A percentile compares a stretch with the other conserved stretches of the same genome.
Conservation (phyloP, 1,140 invertebrate species). For the Muscidifurax raptorellus region DNA sequence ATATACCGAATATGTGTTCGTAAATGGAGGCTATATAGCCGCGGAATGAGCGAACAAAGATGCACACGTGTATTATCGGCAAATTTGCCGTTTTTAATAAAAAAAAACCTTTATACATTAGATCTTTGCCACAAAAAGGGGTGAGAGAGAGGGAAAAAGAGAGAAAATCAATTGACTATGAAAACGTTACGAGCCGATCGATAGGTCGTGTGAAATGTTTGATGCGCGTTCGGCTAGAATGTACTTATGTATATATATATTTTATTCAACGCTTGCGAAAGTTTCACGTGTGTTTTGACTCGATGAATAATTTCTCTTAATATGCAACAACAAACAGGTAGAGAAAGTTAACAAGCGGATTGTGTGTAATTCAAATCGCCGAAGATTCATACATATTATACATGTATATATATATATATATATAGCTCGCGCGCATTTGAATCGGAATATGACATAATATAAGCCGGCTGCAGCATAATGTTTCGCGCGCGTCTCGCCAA, state of each 20-base stretch:
- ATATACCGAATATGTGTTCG: neutral
- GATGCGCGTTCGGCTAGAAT: no score
- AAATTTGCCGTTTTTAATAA: neutral
- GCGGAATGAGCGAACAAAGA: neutral
- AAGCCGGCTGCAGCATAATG: neutral
- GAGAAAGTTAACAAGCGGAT: no score
- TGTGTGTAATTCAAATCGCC: no score
- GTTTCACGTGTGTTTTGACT: no score
- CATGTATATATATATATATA: no score
- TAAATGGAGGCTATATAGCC: neutral
- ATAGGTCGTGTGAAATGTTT: neutral
- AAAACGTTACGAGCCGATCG: neutral
- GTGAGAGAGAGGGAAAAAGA: no score
- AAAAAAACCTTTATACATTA: neutral
- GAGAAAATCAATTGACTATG: neutral
- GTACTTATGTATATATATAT: no score
- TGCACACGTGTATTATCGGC: neutral
- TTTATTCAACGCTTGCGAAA: no score
- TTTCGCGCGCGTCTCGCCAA: neutral
- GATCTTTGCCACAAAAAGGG: neutral
- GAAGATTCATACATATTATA: no score
- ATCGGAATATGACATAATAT: no score
- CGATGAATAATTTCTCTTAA: no score
- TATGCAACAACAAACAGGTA: no score
- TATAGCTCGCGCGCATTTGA: neutral